Conservation (phyloP, 2,113 vertebrate species). For the Chroicocephalus ridibundus region DNA sequence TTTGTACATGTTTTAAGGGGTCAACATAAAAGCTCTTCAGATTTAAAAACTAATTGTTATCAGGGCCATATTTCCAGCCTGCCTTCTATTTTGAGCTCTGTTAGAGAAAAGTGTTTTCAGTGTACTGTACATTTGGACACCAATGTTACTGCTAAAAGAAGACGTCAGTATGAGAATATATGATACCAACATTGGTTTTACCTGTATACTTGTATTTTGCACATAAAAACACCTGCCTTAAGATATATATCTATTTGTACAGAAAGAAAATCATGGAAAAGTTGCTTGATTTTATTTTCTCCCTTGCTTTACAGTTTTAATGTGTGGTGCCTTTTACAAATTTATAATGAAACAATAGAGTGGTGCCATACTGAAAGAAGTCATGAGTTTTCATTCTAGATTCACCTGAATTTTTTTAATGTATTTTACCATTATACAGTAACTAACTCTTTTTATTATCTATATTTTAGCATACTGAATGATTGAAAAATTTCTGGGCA, state of each 20-base stretch:
- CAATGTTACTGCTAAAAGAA: conserved; percentile 64
- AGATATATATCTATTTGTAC: conserved; percentile 71
- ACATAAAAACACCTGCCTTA: conserved; percentile 80
- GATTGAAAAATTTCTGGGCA: conserved; percentile 44
- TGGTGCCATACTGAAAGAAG: conserved; percentile 64
- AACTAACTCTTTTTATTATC: conserved; percentile 62
- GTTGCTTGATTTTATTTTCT: conserved; percentile 65
- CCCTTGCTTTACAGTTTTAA: conserved; percentile 78
- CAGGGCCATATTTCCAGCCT: conserved; percentile 67
- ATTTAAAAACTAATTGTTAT: conserved; percentile 61
- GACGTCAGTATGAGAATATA: conserved; percentile 59
- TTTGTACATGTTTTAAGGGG: conserved; percentile 45
- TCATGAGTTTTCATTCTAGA: conserved; percentile 63
- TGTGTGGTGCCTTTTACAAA: conserved; percentile 90
- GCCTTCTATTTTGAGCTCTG: conserved; percentile 68
- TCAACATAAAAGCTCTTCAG: conserved; percentile 52
- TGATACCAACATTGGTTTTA: conserved; percentile 68
- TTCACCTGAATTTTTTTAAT: conserved; percentile 58
- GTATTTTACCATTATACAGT: conserved; percentile 70
- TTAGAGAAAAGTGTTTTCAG: conserved; percentile 70
- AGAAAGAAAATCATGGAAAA: conserved; percentile 57
- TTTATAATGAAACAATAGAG: conserved; percentile 63
- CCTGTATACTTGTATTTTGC: conserved; percentile 74
- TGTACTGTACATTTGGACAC: conserved; percentile 70
- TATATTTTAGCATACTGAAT: conserved; percentile 63